A percentile compares a stretch with the other conserved stretches of the same genome.
Conservation (phyloP, 2,113 vertebrate species). For the Neogobius melanostomus region DNA sequence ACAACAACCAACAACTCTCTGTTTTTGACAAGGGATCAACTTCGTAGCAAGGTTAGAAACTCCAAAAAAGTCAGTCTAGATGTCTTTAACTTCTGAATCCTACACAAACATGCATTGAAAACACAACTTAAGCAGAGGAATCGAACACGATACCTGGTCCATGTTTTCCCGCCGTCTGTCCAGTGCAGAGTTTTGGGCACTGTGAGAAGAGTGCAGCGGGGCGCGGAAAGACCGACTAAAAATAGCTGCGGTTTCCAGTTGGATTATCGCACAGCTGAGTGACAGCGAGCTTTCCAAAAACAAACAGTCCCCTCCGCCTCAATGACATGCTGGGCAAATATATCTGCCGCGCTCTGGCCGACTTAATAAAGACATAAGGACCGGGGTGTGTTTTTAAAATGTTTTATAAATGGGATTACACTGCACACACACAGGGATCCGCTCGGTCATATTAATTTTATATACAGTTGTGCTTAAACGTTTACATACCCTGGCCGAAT, state of each 20-base stretch:
- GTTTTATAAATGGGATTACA: not conserved
- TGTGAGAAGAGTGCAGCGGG: not conserved
- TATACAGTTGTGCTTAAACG: no score
- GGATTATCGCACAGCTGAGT: conserved; percentile 32
- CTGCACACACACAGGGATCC: not conserved
- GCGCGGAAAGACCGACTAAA: conserved; percentile 13
- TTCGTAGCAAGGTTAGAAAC: no score
- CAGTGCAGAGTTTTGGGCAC: not conserved
- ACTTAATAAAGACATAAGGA: conserved; percentile 8
- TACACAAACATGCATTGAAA: not conserved
- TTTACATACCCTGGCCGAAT: no score
- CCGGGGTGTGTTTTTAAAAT: no score
- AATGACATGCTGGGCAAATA: conserved; percentile 5
- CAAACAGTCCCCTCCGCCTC: conserved; percentile 16
- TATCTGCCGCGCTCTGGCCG: conserved; percentile 3
- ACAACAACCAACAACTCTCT: no score
- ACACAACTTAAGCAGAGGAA: not conserved
- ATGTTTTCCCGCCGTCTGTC: not conserved
- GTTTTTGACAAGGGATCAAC: no score
- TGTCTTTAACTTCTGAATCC: not conserved
- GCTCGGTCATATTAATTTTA: no score
- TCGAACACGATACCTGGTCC: conserved; percentile 7
- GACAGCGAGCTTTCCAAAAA: conserved; percentile 30
- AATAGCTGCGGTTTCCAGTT: conserved; percentile 29
- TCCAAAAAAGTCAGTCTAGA: no score